A percentile compares a stretch with the other conserved stretches of the same genome.
Conservation (phyloP, 2,888 invertebrate genomes). For the Platycnemis pennipes region DNA sequence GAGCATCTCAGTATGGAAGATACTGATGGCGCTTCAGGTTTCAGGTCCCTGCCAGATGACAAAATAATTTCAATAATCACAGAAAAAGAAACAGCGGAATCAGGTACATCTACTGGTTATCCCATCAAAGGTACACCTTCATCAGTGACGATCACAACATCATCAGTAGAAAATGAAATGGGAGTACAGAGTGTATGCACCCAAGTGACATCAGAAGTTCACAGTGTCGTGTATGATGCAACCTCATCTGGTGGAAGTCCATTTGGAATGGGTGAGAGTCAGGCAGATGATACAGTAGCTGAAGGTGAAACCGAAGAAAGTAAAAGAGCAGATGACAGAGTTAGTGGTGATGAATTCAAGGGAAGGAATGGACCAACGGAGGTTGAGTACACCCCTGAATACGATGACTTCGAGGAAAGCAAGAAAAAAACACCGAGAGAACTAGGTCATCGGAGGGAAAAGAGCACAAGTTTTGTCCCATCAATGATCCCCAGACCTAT, state of each 20-base stretch:
- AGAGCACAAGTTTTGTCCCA: slow-evolving; percentile 79
- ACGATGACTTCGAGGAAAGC: slow-evolving; percentile 78
- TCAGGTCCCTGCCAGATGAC: slow-evolving; percentile 71
- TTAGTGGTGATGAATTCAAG: slow-evolving; percentile 70
- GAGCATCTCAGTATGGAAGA: slow-evolving; percentile 79
- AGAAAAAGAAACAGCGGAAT: slow-evolving; percentile 73
- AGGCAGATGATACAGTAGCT: slow-evolving; percentile 75
- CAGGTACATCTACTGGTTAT: slow-evolving; percentile 77
- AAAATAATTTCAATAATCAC: slow-evolving; percentile 69
- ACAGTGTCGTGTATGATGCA: background rate
- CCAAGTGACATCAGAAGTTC: slow-evolving; percentile 80
- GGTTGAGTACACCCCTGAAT: slow-evolving; percentile 80
- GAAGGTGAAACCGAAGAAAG: slow-evolving; percentile 70
- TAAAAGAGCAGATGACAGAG: slow-evolving; percentile 72
- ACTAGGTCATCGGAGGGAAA: slow-evolving; percentile 81
- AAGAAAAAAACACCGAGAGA: slow-evolving; percentile 75
- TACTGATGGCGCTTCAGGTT: slow-evolving; percentile 74
- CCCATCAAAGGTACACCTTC: slow-evolving; percentile 28
- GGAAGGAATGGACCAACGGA: slow-evolving; percentile 80
- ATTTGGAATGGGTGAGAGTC: slow-evolving; percentile 69
- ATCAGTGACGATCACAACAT: slow-evolving; percentile 81
- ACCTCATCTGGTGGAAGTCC: background rate
- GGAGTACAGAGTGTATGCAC: slow-evolving; percentile 81
- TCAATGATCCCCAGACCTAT: slow-evolving; percentile 72
- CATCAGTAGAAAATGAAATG: slow-evolving; percentile 79